Percentiles rank a stretch among this genome's conserved stretches.
These are phyloP conservation scores for Cyanoliseus patagonus DNA, from an alignment of 2,113 vertebrate genomes.

Conservation along the genomic window DNA sequence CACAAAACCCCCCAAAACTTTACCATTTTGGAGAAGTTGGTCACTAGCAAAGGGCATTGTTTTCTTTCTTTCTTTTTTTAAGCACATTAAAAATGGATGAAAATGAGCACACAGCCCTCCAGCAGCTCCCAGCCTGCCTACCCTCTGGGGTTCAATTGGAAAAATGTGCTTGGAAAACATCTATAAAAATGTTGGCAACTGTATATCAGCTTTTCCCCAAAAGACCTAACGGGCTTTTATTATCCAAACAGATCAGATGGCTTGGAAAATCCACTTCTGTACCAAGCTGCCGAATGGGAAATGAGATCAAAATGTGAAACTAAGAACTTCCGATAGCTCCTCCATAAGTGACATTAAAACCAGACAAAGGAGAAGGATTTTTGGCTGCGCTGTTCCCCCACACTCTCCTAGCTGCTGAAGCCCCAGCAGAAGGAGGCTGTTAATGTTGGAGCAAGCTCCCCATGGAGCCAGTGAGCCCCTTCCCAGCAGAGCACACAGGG, in stretches of 20 bases:
- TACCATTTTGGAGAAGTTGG: neutral
- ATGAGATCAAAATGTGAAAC: conserved; percentile 50
- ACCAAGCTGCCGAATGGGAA: neutral
- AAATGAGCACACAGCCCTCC: conserved; percentile 10
- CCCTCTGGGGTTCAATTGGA: conserved; percentile 27
- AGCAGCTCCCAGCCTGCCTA: conserved; percentile 33
- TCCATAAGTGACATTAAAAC: neutral
- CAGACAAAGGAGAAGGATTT: neutral
- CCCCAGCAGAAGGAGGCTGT: neutral
- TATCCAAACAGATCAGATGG: conserved; percentile 58
- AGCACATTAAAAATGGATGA: conserved; percentile 26
- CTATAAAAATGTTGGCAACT: conserved; percentile 57
- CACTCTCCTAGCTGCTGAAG: neutral
- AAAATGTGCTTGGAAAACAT: conserved; percentile 54
- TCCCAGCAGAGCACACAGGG: accelerated
- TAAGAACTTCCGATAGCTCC: conserved; percentile 28
- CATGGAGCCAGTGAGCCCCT: accelerated
- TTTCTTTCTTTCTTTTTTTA: conserved; percentile 4
- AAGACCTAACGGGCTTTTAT: conserved; percentile 39
- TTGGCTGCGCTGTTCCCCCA: neutral
- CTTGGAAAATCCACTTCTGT: conserved; percentile 59
- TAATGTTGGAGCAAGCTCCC: neutral
- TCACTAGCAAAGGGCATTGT: neutral
- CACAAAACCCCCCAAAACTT: accelerated
- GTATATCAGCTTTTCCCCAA: conserved; percentile 17